Evolutionary conservation across 2,888 invertebrate species (phyloP).

Genomic region (Brachynemurus nebulosus): DNA sequence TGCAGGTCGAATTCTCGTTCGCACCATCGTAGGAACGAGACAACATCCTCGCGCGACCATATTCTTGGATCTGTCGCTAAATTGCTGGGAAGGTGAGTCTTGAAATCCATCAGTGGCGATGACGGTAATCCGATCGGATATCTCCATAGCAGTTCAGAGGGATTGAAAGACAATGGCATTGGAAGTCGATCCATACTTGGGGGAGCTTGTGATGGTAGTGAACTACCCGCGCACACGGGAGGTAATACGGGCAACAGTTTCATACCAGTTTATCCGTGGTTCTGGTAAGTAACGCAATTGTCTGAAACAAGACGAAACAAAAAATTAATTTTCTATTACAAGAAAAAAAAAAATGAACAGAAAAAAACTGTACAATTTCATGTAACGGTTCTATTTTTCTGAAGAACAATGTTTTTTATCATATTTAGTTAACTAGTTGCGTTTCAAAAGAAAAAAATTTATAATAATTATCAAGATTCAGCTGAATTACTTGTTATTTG

Average conservation of each 20-base stretch:
- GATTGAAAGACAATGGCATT: conserved; percentile 61
- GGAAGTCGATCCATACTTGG: conserved; percentile 66
- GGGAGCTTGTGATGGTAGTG: conserved; percentile 51
- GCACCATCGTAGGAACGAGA: conserved; percentile 77
- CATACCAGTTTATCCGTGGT: conserved; percentile 30
- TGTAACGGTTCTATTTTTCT: too few relatives aligned
- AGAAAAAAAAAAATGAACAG: background rate
- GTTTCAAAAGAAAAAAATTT: too few relatives aligned
- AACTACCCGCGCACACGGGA: conserved; percentile 28
- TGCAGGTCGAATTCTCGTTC: conserved; percentile 86
- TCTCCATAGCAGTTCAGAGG: conserved; percentile 74
- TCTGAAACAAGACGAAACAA: conserved; percentile 12
- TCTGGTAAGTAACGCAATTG: conserved; percentile 19
- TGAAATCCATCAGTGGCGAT: conserved; percentile 67
- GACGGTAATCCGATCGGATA: conserved; percentile 66
- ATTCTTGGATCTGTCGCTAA: conserved; percentile 78
- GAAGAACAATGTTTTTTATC: too few relatives aligned
- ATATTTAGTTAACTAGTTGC: too few relatives aligned
- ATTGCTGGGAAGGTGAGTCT: conserved; percentile 71
- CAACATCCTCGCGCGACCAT: conserved; percentile 84
- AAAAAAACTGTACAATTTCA: too few relatives aligned
- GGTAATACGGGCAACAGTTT: conserved; percentile 37
- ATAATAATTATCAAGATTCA: too few relatives aligned
- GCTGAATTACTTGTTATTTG: too few relatives aligned
- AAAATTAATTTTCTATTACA: background rate